Base-by-base conservation (phyloP, 2,113 vertebrate genomes). In the Daphoenositta chrysoptera region DNA sequence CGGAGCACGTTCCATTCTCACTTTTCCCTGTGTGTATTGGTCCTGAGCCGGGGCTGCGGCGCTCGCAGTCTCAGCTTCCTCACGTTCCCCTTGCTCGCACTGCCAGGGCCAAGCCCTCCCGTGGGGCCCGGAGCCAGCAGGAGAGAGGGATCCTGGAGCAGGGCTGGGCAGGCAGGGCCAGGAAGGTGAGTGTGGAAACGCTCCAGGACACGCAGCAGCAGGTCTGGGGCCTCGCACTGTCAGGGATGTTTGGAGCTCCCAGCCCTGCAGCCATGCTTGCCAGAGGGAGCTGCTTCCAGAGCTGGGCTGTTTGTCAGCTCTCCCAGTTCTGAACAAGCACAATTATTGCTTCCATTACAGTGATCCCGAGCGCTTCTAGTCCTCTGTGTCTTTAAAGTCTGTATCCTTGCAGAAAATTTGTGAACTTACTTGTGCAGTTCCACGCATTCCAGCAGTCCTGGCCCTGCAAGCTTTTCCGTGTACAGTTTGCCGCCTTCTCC, bases 141-240 rank as follows among this genome's bases (percentile, higher is more conserved):
- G 35, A 31, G 2, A 21, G 17, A 7, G 48, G 65, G 42, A 37
- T 13, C 31, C 31, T 48, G 65, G 24, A 13, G 63, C 3, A 0
- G 64, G 28, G 31, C 5, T 5, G 4, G 64, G 44, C 54, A 71
- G 11, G 33, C 15, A 14, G n/a, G 64, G 47, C 23, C 0, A 11
- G 58, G 83, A 63, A 3, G 0, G 0, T 9, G 26, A 23, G 4
- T 1, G 1, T 28, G 47, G 78, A 15, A 42, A 8, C 0, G 4
- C 90, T 87, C 33, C 37, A 19, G 69, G 35, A 17, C 37, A 2
- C 3, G 23, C n/a, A 69, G 65, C 70, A 44, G 1, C 37, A 47
- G 53, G 6, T n/a, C 7, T 64, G 81, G 61, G 44, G 17, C 48
- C 57, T 45, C 35, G 21, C 20, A 1, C 39, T 27, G n/a, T 35